A percentile compares a stretch with the other conserved stretches of the same genome.
Evolutionary conservation across 2,888 invertebrate genomes (phyloP).

Genomic region (Pammene fasciana): DNA sequence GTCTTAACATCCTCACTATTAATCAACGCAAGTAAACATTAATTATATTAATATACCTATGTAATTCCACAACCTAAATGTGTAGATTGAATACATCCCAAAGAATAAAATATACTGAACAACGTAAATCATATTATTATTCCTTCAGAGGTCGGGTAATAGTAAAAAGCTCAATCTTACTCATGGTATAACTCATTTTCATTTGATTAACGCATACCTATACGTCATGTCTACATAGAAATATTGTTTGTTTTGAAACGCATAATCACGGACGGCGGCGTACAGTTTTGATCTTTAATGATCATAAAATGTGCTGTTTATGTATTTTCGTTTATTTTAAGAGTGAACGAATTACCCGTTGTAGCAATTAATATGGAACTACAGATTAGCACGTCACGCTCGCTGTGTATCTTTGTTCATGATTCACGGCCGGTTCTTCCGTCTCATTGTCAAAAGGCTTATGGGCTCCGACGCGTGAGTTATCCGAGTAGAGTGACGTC

Average conservation of each 20-base stretch:
- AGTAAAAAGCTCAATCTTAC: not conserved
- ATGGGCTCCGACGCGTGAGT: slow-evolving; percentile 21
- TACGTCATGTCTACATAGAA: slow-evolving; percentile 5
- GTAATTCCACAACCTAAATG: too few relatives aligned
- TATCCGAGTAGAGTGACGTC: slow-evolving; percentile 35
- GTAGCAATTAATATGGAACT: slow-evolving; percentile 12
- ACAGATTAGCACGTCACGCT: slow-evolving; percentile 6
- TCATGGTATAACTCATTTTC: not conserved
- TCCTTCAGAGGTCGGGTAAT: too few relatives aligned
- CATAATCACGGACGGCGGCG: slow-evolving; percentile 18
- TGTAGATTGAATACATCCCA: too few relatives aligned
- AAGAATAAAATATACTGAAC: too few relatives aligned
- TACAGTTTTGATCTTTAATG: slow-evolving; percentile 37
- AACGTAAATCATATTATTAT: too few relatives aligned
- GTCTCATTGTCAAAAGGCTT: slow-evolving; percentile 37
- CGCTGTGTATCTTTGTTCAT: slow-evolving; percentile 26
- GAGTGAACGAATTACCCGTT: slow-evolving; percentile 23
- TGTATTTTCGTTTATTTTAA: slow-evolving; percentile 20
- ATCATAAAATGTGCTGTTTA: slow-evolving; percentile 24
- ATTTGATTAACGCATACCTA: slow-evolving; percentile 8
- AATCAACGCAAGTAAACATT: too few relatives aligned
- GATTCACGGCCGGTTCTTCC: slow-evolving; percentile 18
- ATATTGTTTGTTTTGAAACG: slow-evolving; percentile 24
- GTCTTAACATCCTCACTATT: too few relatives aligned
- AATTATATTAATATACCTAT: too few relatives aligned